A percentile compares a stretch with the other conserved stretches of the same genome.
Conservation (phyloP, 2,113 vertebrate species). For the Paracyprichromis sp. region DNA sequence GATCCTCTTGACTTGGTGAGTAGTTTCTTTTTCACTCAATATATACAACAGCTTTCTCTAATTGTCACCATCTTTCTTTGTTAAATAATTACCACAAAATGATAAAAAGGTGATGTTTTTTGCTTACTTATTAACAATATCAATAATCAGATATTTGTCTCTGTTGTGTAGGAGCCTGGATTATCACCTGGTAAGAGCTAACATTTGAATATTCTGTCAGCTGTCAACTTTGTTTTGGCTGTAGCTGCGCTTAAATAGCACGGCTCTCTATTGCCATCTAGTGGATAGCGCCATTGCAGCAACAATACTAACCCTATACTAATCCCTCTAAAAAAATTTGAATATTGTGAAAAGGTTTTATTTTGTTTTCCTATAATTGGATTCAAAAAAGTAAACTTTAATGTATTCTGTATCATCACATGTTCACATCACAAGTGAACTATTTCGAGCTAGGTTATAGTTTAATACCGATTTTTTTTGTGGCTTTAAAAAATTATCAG, state of each 20-base stretch:
- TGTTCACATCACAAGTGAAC: not conserved
- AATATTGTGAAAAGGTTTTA: not conserved
- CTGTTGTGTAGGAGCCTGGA: conserved; percentile 62
- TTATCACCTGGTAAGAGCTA: conserved; percentile 65
- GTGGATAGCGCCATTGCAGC: conserved; percentile 7
- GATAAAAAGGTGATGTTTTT: not conserved
- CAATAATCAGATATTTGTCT: not conserved
- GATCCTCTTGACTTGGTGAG: conserved; percentile 69
- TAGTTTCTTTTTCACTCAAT: not conserved
- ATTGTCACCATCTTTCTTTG: not conserved
- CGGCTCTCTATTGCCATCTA: conserved; percentile 65
- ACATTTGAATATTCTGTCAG: not conserved
- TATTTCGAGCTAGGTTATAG: not conserved
- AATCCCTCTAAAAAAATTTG: not conserved
- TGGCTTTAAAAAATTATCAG: not conserved
- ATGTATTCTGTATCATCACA: not conserved
- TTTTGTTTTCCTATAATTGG: not conserved
- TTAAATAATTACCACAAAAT: not conserved
- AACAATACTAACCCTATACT: not conserved
- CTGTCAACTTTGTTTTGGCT: not conserved
- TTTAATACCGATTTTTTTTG: not conserved
- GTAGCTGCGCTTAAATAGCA: not conserved
- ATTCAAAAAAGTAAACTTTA: not conserved
- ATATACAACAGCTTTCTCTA: not conserved
- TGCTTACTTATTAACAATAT: not conserved